Evolutionary conservation across 2,888 invertebrate species (phyloP).

Genomic region (Sinotaia quadrata): DNA sequence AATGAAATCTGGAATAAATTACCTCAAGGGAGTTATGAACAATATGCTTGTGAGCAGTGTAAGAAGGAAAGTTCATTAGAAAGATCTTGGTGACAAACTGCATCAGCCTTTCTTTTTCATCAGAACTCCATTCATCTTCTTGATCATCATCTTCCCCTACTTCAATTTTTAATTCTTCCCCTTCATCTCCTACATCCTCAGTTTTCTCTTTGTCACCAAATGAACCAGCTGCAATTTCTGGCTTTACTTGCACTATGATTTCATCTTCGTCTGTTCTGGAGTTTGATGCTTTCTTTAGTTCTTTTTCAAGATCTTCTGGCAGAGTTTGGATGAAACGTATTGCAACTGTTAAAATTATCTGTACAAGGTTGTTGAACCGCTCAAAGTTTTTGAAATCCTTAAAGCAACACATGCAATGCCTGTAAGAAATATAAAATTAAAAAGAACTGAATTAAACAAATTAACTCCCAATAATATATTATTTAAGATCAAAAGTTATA

Average conservation of each 20-base stretch:
- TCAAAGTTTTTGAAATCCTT: constrained; percentile 93
- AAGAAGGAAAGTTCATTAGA: constrained; percentile 85
- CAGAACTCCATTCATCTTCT: constrained; percentile 79
- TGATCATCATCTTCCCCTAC: constrained; percentile 38
- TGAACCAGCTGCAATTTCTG: constrained; percentile 16
- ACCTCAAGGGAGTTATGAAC: constrained; percentile 83
- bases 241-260: constrained; percentile 14
- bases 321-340: constrained; percentile 81
- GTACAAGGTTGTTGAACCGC: constrained; percentile 89
- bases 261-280: constrained; percentile 34
- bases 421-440: constrained; percentile 73
- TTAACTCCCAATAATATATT: too few relatives aligned
- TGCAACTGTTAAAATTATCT: constrained; percentile 87
- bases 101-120: constrained; percentile 90
- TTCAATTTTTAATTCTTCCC: constrained; percentile 39
- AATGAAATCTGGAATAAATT: too few relatives aligned
- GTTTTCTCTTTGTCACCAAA: constrained; percentile 21
- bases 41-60: constrained; percentile 85
- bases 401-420: constrained; percentile 96
- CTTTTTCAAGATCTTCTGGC: constrained; percentile 48
- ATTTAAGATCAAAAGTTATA: too few relatives aligned
- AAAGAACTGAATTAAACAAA: too few relatives aligned
- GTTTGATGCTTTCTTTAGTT: constrained; percentile 40
- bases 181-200: constrained; percentile 47
- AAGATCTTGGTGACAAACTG: constrained; percentile 90